Evolutionary conservation across 2,797 vertebrate species (phyloP), one percentile per base, ranked within the genome.

Genomic region (Cercopithecus petaurista): DNA sequence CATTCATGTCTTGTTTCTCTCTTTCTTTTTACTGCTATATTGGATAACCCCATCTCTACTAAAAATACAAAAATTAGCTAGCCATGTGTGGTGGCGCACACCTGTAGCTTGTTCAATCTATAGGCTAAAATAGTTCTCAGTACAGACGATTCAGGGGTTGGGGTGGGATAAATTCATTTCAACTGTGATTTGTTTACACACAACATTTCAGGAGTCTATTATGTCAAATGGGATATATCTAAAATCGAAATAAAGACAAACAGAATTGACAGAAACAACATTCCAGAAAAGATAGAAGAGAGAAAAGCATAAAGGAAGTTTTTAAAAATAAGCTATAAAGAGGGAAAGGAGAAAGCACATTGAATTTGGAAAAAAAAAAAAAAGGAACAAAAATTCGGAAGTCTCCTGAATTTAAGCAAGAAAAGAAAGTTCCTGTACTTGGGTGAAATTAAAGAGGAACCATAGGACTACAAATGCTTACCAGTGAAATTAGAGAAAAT

Each of bases 201-300:
- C 3, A 85, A 12, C 5, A 41, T 55, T 89, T 93, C 33, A 52
- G 43, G 41, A 79, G 33, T 28, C 70, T 28, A 0, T 21, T 88
- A 30, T 50, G 19, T 94, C 39, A 61, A 85, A 36, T 36, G 22
- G 80, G 50, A 86, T 76, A 19, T 48, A 76, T 92, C 64, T 61
- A 67, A 94, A 64, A 48, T 92, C 41, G 79, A 91, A 91, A 48
- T 88, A 81, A 73, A 96, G 24, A 50, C 26, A 43, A 84, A 59
- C 52, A 82, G 61, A 73, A 85, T 19, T 52, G 3, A 75, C 41
- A 94, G 28, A 67, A 39, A 76, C 46, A 95, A 77, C 8, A 85
- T 81, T 89, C 41, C 36, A 46, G 70, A 67, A 90, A 67, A 83
- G 73, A 73, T 36, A 43, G 36, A 90, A 84, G 15, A 39, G 33